Evolutionary conservation across 2,113 vertebrate genomes (phyloP).

Genomic region (Ibidorhyncha struthersii): DNA sequence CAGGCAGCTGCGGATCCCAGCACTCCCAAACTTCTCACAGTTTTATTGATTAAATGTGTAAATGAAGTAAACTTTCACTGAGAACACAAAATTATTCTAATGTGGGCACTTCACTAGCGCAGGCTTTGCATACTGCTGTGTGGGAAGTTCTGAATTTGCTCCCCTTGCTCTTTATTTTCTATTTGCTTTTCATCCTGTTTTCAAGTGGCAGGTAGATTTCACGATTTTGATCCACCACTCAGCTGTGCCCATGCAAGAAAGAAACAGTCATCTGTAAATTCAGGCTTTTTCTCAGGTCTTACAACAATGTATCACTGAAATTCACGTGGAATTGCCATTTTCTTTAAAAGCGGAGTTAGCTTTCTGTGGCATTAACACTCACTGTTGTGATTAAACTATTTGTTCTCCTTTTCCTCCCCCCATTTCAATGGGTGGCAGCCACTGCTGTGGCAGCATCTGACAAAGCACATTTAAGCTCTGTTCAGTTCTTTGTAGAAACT

Average conservation of each 20-base stretch:
- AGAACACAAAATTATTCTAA: not conserved
- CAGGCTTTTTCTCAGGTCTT: not conserved
- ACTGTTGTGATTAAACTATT: not conserved
- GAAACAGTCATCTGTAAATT: not conserved
- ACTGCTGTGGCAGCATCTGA: not conserved
- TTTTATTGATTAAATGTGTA: not conserved
- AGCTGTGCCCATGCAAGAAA: fast-evolving
- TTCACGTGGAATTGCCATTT: not conserved
- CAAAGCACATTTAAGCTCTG: not conserved
- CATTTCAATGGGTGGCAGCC: not conserved
- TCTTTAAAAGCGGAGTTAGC: not conserved
- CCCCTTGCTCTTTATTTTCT: not conserved
- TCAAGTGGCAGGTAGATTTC: not conserved
- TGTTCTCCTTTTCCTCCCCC: not conserved
- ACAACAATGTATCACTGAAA: not conserved
- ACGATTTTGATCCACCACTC: not conserved
- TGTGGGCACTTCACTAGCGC: not conserved
- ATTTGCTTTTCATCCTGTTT: not conserved
- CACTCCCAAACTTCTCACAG: not conserved
- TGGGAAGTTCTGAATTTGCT: not conserved
- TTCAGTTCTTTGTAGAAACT: not conserved
- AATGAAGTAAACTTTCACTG: not conserved
- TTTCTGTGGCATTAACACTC: not conserved
- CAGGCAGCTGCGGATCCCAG: not conserved
- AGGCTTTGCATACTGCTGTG: not conserved